Base-by-base conservation (phyloP, 2,888 invertebrate genomes). In the Mythimna impura region DNA sequence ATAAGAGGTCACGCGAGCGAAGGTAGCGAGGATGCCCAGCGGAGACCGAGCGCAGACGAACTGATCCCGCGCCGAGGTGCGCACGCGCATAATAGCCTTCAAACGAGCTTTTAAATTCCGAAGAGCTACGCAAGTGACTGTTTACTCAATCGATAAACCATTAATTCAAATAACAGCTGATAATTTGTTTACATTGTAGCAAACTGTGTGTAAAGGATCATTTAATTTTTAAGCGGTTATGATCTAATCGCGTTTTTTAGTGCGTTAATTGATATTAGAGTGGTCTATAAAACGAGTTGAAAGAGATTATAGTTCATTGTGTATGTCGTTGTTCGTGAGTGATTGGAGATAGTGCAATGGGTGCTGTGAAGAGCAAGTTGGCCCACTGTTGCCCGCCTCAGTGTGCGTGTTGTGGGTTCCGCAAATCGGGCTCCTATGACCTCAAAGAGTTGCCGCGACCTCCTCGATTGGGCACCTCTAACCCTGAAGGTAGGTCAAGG, bases 391-490 rank as follows among this genome's bases (percentile, higher is more conserved):
- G 93, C 76, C 89, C 91, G 2, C 85, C 89, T 20, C 82, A 89
- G 54, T 91, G 92, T 67, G 63, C 79, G 50, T 94, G 94, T 82
- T 93, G 93, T 77, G 88, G 89, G 54, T 66, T 86, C 43, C 79
- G 84, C 52, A 89, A 85, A 65, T 86, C 90, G 0, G 93, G 92
- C 61, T 93, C 94, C 2, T 94, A 95, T 67, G 95, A 95, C 82
- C 87, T 95, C 34, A 93, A 90, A 84, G 94, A 94, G 72, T 78
- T 96, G 71, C 96, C 96, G 34, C 90, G 94, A 72, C 96, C 95
- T 50, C 95, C 94, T 9, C 88, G 86, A 67, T 86, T 92, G 81
- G 92, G 91, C 72, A 78, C 79, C 66, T 90, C 93, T n/a, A 91
- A 88, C 78, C 93, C 94, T 95, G 57, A 80, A 93, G 94, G 95